Base-by-base conservation (phyloP, 2,797 vertebrate genomes). In the Halcyon leucocephala region DNA sequence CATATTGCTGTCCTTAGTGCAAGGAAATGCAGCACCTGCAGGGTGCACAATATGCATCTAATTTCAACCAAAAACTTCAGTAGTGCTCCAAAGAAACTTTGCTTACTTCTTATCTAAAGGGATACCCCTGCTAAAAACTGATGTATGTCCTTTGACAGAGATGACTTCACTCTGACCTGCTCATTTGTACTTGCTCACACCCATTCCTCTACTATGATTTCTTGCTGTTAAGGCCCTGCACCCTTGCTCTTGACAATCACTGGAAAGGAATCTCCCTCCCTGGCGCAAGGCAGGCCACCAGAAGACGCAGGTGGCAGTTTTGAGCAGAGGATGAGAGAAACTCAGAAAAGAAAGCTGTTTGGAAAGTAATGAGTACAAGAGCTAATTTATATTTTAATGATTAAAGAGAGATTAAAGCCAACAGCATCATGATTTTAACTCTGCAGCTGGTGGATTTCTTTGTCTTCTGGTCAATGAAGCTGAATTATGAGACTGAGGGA, bases 321-420 rank as follows among this genome's bases (percentile, higher is more conserved):
- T 86, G 93, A 98, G 89, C 73, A 89, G 37, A 90, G 58, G 29
- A 82, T 92, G 86, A 91, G 86, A 95, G 80, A 94, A 90, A 94
- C 58, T 66, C 94, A 91, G 80, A 94, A 90, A 89, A 95, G 96
- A 97, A 97, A 95, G 65, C 95, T 95, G 54, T 81, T 95, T 96
- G 91, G 79, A 82, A 96, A 94, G 94, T 89, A 97, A 86, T 3
- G 46, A 96, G 84, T 91, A 95, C 91, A 97, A 97, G 88, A 49
- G 74, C 88, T 95, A 97, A 97, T 98, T 97, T 97, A 94, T 97
- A 96, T 97, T 97, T 98, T 96, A 97, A 90, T 91, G 57, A 90
- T 97, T 97, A 96, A 96, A 96, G 83, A 96, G 96, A 97, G 90
- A 97, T 95, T 97, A 97, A 97, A 96, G 78, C 83, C 94, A 97